A percentile compares a stretch with the other conserved stretches of the same genome.
These are phyloP conservation scores for Rhabdomys dilectus DNA, from an alignment of 2,113 vertebrate genomes.

Conservation along the genomic window DNA sequence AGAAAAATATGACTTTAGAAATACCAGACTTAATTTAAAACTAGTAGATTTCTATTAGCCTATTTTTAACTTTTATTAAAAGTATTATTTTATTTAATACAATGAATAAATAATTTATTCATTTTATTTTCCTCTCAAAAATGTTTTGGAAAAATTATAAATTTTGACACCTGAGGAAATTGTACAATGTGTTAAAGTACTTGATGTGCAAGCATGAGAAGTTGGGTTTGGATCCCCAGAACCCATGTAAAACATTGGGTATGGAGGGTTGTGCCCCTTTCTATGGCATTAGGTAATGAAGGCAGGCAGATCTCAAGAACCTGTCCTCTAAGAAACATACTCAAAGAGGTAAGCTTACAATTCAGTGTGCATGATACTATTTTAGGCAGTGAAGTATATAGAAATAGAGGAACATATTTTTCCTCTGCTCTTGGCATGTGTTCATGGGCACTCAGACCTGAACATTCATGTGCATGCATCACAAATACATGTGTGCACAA, in stretches of 20 bases:
- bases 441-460: neutral
- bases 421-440: too few species aligned
- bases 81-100: neutral
- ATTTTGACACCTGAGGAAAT: neutral
- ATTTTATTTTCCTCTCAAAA: constrained; percentile 5
- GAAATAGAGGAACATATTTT: neutral
- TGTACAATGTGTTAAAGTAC: neutral
- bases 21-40: neutral
- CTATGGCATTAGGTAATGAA: neutral
- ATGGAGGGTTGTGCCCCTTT: neutral
- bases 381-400: neutral
- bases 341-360: neutral
- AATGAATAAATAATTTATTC: neutral
- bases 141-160: neutral
- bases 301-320: neutral
- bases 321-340: neutral
- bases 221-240: neutral
- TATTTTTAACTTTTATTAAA: neutral
- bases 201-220: neutral
- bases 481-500: neutral
- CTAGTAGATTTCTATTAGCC: neutral
- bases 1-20: neutral
- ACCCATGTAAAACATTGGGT: neutral
- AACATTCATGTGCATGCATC: too few species aligned
- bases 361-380: neutral